Percentiles rank a stretch among this genome's conserved stretches.
Evolutionary conservation across 2,888 invertebrate species (phyloP).

Genomic region (Rhopalosiphum nymphaeae): DNA sequence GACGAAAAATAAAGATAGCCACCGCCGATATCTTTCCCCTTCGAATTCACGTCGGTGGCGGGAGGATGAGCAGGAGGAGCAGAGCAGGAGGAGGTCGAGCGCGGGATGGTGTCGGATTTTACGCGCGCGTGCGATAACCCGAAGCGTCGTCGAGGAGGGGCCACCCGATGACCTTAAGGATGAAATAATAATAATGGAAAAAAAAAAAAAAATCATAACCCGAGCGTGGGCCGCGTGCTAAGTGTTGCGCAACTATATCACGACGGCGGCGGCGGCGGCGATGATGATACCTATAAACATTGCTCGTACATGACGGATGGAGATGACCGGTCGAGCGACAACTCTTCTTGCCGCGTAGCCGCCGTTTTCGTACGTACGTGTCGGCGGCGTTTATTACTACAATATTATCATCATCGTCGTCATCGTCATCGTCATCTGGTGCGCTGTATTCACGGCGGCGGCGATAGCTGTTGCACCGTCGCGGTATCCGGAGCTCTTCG

Average conservation of each 20-base stretch:
- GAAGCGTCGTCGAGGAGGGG: slow-evolving; percentile 29
- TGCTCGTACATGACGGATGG: slow-evolving; percentile 45
- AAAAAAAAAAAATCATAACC: slow-evolving; percentile 27
- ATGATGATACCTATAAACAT: not conserved
- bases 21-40: slow-evolving; percentile 26
- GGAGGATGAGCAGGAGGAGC: slow-evolving; percentile 20
- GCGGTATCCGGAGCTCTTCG: not conserved
- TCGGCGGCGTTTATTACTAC: not conserved
- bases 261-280: not conserved
- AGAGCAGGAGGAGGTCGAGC: slow-evolving; percentile 23
- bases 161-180: slow-evolving; percentile 46
- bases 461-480: not conserved
- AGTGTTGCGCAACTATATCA: slow-evolving; percentile 36
- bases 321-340: slow-evolving; percentile 59
- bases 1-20: slow-evolving; percentile 29
- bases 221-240: slow-evolving; percentile 56
- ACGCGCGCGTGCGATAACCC: slow-evolving; percentile 35
- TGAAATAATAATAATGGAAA: slow-evolving; percentile 12
- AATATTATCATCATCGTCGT: not conserved
- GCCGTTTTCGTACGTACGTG: not conserved
- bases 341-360: not conserved
- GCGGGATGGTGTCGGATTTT: slow-evolving; percentile 52
- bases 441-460: not conserved
- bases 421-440: not conserved
- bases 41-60: slow-evolving; percentile 41